Conservation (phyloP, 2,797 vertebrate genomes). For the Miichthys miiuy region DNA sequence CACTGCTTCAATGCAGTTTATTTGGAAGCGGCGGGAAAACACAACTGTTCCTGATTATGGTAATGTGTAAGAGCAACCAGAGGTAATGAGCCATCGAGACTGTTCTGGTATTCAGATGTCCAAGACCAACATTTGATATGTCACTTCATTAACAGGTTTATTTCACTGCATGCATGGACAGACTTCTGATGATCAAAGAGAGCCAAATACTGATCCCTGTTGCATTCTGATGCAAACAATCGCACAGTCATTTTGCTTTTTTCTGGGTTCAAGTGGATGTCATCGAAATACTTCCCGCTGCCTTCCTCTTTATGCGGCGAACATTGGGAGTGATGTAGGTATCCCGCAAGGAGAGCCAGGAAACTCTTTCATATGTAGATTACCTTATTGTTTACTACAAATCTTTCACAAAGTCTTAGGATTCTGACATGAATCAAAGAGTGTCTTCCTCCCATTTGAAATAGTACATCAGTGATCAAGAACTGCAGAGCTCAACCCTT, state of each 20-base stretch:
- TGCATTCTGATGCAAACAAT: constrained; percentile 33
- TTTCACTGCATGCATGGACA: constrained; percentile 34
- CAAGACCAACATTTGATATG: constrained; percentile 54
- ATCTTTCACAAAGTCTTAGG: constrained; percentile 53
- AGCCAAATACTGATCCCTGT: constrained; percentile 48
- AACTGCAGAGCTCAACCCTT: not conserved
- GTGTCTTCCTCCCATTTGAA: constrained; percentile 14
- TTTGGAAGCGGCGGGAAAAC: not conserved
- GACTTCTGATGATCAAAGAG: constrained; percentile 65
- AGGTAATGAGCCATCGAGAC: constrained; percentile 45
- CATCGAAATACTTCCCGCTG: constrained; percentile 33
- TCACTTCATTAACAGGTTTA: constrained; percentile 55
- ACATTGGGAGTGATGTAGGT: constrained; percentile 25
- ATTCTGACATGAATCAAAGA: constrained; percentile 53
- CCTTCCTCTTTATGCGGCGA: constrained; percentile 33
- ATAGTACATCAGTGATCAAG: not conserved
- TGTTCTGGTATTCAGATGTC: constrained; percentile 48
- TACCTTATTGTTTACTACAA: constrained; percentile 56
- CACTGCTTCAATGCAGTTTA: not conserved
- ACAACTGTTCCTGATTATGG: constrained; percentile 40
- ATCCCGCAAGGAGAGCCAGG: constrained; percentile 41
- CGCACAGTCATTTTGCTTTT: constrained; percentile 33
- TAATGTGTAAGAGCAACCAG: constrained; percentile 42
- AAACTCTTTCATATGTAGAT: constrained; percentile 74
- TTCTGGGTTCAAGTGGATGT: constrained; percentile 59